phyloP scores from a whole-genome alignment of 2,797 vertebrate species.

The Phalanger gymnotis region DNA sequence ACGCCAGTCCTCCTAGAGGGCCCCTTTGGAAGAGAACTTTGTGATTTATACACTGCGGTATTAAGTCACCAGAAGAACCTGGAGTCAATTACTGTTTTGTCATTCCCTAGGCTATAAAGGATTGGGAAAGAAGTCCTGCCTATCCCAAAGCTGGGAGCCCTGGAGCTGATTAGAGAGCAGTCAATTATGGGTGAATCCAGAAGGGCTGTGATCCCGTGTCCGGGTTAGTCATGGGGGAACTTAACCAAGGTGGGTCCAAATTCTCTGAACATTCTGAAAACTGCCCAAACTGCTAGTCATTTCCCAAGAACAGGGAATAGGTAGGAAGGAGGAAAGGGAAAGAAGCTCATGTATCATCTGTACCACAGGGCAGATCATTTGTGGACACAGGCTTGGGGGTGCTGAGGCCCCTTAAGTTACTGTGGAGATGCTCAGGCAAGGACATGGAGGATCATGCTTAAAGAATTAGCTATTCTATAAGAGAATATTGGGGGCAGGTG shows the following conservation, averaged over 20 bases:
- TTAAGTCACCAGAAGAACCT: constrained; percentile 40
- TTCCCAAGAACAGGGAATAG: background rate
- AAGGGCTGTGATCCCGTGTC: constrained; percentile 50
- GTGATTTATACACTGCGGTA: constrained; percentile 57
- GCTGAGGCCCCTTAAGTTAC: background rate
- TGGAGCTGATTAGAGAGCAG: constrained; percentile 67
- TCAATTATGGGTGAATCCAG: constrained; percentile 47
- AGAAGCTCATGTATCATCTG: background rate
- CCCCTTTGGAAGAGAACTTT: constrained; percentile 32
- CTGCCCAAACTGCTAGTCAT: constrained; percentile 28
- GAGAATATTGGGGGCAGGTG: background rate
- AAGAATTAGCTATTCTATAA: background rate
- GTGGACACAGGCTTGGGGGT: background rate
- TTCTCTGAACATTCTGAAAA: constrained; percentile 13
- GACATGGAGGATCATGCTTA: background rate
- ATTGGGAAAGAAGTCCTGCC: constrained; percentile 71
- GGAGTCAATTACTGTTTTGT: constrained; percentile 69
- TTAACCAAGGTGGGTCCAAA: constrained; percentile 44
- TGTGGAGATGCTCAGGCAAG: background rate
- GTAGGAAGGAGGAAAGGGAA: background rate
- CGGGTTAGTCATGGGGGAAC: background rate
- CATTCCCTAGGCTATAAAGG: constrained; percentile 51
- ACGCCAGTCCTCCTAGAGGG: constrained; percentile 33
- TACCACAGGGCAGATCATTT: background rate
- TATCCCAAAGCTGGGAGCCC: constrained; percentile 38